These are phyloP conservation scores for Halocaridina rubra DNA, from an alignment of 2,888 invertebrate genomes.

Conservation along the genomic window DNA sequence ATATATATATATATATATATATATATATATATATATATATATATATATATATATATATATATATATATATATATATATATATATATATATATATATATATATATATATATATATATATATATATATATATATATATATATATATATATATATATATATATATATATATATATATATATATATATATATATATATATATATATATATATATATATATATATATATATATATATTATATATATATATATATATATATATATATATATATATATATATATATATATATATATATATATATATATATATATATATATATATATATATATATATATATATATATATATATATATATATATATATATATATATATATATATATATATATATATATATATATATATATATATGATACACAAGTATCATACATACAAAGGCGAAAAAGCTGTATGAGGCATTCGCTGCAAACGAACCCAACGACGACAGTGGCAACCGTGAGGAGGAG, in stretches of 20 bases:
- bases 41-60: conserved; percentile 6
- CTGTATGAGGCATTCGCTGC: too few relatives aligned
- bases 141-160: conserved; percentile 3
- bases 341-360: too few relatives aligned
- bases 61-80: neutral
- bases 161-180: conserved; percentile 6
- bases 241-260: neutral
- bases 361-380: too few relatives aligned
- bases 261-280: conserved; percentile 9
- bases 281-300: neutral
- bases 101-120: neutral
- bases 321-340: neutral
- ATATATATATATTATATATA: conserved; percentile 4
- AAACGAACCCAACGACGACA: too few relatives aligned
- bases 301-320: neutral
- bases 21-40: conserved; percentile 6
- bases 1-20: neutral
- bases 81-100: neutral
- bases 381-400: too few relatives aligned
- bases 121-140: conserved; percentile 2
- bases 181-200: neutral
- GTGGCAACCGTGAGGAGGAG: too few relatives aligned
- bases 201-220: neutral
- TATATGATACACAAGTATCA: too few relatives aligned
- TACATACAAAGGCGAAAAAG: too few relatives aligned